phyloP scores from a whole-genome alignment of 2,113 vertebrate genomes.

The Globicephala melas region DNA sequence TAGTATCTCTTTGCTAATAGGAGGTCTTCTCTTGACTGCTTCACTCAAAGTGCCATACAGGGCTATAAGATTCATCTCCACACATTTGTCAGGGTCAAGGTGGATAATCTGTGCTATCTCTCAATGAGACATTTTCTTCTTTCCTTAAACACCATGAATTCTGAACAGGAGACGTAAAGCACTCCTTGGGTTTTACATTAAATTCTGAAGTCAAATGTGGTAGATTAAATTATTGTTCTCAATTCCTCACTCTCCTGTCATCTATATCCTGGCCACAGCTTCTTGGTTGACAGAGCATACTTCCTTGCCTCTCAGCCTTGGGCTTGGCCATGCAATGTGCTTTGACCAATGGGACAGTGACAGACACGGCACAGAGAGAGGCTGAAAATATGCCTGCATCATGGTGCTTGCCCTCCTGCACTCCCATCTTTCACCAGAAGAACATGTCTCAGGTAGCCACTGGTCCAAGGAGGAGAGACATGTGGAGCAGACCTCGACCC shows the following conservation, averaged over 20 bases:
- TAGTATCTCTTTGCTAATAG: not conserved
- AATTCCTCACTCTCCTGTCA: not conserved
- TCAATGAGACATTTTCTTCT: not conserved
- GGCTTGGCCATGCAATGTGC: not conserved
- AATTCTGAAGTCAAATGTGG: not conserved
- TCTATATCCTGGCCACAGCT: not conserved
- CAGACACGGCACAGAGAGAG: not conserved
- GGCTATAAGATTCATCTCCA: not conserved
- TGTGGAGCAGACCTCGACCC: not conserved
- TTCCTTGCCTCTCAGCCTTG: not conserved
- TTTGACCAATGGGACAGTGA: not conserved
- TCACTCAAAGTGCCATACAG: not conserved
- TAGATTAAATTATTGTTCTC: not conserved
- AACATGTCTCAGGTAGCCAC: not conserved
- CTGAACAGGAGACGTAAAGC: not conserved
- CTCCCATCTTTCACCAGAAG: not conserved
- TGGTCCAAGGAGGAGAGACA: not conserved
- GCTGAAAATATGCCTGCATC: not conserved
- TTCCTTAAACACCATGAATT: conserved; percentile 38
- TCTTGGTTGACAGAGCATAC: not conserved
- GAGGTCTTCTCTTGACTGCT: not conserved
- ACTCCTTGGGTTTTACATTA: conserved; percentile 9
- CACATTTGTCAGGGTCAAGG: not conserved
- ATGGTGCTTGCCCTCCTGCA: not conserved
- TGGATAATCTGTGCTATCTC: not conserved